These are phyloP conservation scores for Drosophila recens DNA, from an alignment of 2,888 invertebrate species.

Conservation along the genomic window DNA sequence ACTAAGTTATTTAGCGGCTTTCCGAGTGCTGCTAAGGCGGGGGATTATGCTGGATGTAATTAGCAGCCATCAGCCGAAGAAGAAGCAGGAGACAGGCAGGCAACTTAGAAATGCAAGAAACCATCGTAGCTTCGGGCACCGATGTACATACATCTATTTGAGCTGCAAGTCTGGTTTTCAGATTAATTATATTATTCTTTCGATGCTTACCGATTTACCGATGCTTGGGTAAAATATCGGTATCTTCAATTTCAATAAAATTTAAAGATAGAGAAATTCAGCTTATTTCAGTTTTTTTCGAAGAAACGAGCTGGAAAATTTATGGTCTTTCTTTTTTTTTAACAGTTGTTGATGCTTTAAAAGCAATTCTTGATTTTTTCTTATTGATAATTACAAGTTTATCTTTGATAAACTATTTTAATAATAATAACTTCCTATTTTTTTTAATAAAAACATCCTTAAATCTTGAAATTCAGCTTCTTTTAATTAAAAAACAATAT, in stretches of 20 bases:
- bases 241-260: no score
- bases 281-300: background rate
- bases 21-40: slow-evolving; percentile 20
- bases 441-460: no score
- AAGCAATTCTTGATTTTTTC: no score
- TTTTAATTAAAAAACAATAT: no score
- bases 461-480: no score
- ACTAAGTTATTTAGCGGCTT: slow-evolving; percentile 48
- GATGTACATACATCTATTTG: background rate
- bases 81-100: background rate
- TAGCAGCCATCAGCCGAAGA: slow-evolving; percentile 36
- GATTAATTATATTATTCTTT: background rate
- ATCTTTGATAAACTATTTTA: no score
- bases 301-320: background rate
- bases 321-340: background rate
- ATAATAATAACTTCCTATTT: no score
- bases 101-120: background rate
- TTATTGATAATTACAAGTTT: no score
- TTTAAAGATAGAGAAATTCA: background rate
- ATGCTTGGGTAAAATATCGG: no score
- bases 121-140: background rate
- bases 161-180: background rate
- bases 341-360: background rate
- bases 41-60: slow-evolving; percentile 41
- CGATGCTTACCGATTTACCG: background rate